Evolutionary conservation across 1,140 invertebrate species (phyloP), one percentile per base, ranked within the genome.

Genomic region (Diabrotica undecimpunctata): DNA sequence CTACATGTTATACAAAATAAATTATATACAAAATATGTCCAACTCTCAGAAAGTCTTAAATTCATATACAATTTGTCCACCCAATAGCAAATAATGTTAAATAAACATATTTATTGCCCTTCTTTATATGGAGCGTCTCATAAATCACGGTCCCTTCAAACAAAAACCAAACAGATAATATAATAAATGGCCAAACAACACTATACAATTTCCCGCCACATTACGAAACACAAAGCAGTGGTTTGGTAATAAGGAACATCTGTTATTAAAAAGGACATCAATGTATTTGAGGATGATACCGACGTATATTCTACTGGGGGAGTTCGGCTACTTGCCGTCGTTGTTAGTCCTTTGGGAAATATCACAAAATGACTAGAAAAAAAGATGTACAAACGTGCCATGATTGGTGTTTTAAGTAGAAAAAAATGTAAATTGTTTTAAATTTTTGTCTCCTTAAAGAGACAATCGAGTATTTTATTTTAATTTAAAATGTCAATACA

Each of bases 161-260:
- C 66, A 66, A 70, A 68, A 68, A 56, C 65, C 66, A 46, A 46
- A 71, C 65, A 72, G 71, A 70, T 70, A 70, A 73, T 69, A 74
- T 69, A 74, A 75, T 74, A 75, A 72, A 75, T 73, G 69, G 71
- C 67, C 71, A 74, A 71, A 67, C 72, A 71, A 74, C 67, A 67
- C 72, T 5, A 72, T 68, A 73, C 73, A 75, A 75, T 76, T 75
- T 75, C 70, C 73, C 73, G 74, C 73, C 73, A 76, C 74, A 74
- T 76, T 76, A 76, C 69, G 62, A 66, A 51, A 60, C 65, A 73
- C 70, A 76, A 70, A 71, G 69, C 66, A 65, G 65, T 36, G 60
- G 51, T 57, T 35, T 62, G 54, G 70, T 74, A 75, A 76, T 76
- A 68, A 73, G 70, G 66, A 76, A 71, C 75, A 76, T 76, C 75